A percentile compares a stretch with the other conserved stretches of the same genome.
phyloP scores from a whole-genome alignment of 53 echinoderm and acorn worm genomes.

The Astropecten irregularis region DNA sequence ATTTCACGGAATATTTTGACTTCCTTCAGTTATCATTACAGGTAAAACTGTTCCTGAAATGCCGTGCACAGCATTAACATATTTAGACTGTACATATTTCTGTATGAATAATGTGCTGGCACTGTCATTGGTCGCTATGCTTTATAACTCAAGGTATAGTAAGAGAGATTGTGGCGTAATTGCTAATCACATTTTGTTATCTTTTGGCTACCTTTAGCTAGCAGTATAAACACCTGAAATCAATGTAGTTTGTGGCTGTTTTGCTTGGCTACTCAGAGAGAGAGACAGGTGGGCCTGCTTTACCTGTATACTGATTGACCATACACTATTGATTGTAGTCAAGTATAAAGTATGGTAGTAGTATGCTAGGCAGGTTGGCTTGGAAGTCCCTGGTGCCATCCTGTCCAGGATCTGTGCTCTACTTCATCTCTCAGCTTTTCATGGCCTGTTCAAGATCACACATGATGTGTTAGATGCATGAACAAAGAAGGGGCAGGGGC shows the following conservation, averaged over 20 bases:
- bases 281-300: conserved; percentile 42
- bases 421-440: neutral
- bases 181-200: conserved; percentile 39
- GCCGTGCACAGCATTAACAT: too few relatives aligned
- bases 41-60: too few relatives aligned
- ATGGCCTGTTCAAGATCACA: neutral
- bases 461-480: conserved; percentile 8
- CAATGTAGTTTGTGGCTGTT: conserved; percentile 48
- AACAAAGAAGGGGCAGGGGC: too few relatives aligned
- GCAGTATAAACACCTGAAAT: conserved; percentile 14
- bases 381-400: conserved; percentile 28
- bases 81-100: too few relatives aligned
- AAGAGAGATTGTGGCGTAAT: neutral
- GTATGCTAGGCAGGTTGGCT: neutral
- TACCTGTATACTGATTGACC: conserved; percentile 32
- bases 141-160: too few relatives aligned
- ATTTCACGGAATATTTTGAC: too few relatives aligned
- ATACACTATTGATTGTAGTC: conserved; percentile 33
- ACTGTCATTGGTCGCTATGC: too few relatives aligned
- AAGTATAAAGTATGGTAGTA: too few relatives aligned
- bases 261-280: conserved; percentile 28
- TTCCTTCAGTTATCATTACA: too few relatives aligned
- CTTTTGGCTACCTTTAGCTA: conserved; percentile 10
- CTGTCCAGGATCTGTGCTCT: conserved; percentile 1
- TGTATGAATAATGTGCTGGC: too few relatives aligned